phyloP scores from a whole-genome alignment of 1,140 invertebrate genomes.

The Gonatopus flavifemur region DNA sequence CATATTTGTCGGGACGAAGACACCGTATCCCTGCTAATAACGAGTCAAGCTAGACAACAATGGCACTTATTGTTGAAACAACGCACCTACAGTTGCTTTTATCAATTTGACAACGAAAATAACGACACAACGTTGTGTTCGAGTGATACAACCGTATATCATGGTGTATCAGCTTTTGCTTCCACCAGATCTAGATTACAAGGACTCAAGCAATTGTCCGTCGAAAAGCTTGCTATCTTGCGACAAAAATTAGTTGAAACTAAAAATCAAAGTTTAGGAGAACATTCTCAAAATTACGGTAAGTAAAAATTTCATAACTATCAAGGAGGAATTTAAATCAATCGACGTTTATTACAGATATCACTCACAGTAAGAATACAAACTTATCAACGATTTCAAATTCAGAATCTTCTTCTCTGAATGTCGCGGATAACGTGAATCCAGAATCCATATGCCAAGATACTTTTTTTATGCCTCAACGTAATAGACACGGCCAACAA shows the following conservation, averaged over 20 bases:
- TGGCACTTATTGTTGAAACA: conserved; percentile 69
- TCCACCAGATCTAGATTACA: conserved; percentile 63
- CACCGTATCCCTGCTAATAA: conserved; percentile 70
- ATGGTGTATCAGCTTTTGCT: conserved; percentile 51
- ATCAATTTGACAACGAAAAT: conserved; percentile 57
- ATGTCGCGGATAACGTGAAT: conserved; percentile 17
- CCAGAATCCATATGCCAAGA: conserved; percentile 47
- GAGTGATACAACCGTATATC: conserved; percentile 41
- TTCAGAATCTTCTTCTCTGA: conserved; percentile 24
- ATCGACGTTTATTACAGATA: conserved; percentile 36
- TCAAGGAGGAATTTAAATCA: background rate
- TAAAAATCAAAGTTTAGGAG: conserved; percentile 50
- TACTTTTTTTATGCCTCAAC: conserved; percentile 56
- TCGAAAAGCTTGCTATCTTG: conserved; percentile 67
- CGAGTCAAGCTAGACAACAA: conserved; percentile 64
- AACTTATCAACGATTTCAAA: conserved; percentile 21
- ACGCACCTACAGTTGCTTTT: conserved; percentile 61
- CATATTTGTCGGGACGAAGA: conserved; percentile 72
- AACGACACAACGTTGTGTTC: conserved; percentile 24
- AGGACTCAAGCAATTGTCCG: conserved; percentile 67
- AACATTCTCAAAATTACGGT: conserved; percentile 21
- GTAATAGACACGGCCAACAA: conserved; percentile 52
- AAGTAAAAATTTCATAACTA: background rate
- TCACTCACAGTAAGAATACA: conserved; percentile 33
- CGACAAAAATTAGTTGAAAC: conserved; percentile 68